These are phyloP conservation scores for Rhorus exstirpatorius DNA, from an alignment of 2,888 invertebrate species.

Conservation along the genomic window DNA sequence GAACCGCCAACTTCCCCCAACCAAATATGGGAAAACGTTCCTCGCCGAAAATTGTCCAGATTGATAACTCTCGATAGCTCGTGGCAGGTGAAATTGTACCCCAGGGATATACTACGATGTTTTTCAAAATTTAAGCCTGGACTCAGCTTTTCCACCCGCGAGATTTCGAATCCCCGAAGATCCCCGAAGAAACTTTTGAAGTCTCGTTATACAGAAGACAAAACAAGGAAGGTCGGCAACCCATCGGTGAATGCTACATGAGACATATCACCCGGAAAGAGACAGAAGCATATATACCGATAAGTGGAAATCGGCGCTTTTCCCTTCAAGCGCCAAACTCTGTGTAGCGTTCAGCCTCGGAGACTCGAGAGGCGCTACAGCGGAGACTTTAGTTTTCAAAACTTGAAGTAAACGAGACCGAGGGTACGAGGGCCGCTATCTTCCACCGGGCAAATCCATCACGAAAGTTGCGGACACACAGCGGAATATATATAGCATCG, in stretches of 20 bases:
- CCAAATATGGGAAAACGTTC: conserved; percentile 8
- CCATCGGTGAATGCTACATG: conserved; percentile 6
- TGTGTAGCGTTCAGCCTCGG: background rate
- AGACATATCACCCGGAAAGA: background rate
- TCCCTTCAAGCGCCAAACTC: conserved; percentile 1
- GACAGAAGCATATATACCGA: conserved; percentile 13
- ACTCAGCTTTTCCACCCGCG: conserved; percentile 7
- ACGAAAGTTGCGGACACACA: conserved; percentile 57
- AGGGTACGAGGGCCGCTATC: conserved; percentile 30
- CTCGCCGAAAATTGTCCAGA: conserved; percentile 60
- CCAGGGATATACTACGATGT: conserved; percentile 54
- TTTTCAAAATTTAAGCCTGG: conserved; percentile 51
- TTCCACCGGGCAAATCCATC: conserved; percentile 56
- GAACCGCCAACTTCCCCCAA: too few species aligned
- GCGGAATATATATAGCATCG: conserved; percentile 44
- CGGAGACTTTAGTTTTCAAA: conserved; percentile 39
- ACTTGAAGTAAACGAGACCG: conserved; percentile 31
- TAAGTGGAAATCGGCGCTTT: conserved; percentile 9
- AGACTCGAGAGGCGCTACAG: conserved; percentile 9
- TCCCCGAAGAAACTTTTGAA: conserved; percentile 48
- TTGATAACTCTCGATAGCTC: conserved; percentile 53
- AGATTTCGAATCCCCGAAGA: conserved; percentile 54
- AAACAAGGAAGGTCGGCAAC: background rate
- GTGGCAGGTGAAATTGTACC: conserved; percentile 49
- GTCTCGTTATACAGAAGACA: conserved; percentile 22